Conservation (phyloP, 2,888 invertebrate genomes). For the Drosophila austrosaltans region DNA sequence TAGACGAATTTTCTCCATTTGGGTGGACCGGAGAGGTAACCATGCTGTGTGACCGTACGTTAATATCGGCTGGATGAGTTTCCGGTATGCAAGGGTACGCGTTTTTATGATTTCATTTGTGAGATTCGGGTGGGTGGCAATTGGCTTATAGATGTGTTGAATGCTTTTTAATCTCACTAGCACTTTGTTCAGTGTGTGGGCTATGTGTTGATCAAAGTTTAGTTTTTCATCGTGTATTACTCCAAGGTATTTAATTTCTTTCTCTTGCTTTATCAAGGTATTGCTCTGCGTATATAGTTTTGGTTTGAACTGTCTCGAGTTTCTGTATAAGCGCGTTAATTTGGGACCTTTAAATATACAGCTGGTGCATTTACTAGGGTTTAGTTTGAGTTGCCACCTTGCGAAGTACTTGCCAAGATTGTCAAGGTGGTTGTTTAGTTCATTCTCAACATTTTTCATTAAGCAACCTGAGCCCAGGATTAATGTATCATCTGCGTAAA, state of each 20-base stretch:
- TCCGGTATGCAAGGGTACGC: background rate
- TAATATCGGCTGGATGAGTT: constrained; percentile 4
- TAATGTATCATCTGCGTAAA: too few relatives aligned
- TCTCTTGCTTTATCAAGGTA: too few relatives aligned
- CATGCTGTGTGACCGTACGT: constrained; percentile 9
- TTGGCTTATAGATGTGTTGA: background rate
- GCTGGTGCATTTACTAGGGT: too few relatives aligned
- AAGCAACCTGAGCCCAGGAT: too few relatives aligned
- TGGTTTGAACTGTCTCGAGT: too few relatives aligned
- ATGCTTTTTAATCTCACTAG: background rate
- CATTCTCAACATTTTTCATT: too few relatives aligned
- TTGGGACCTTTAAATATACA: too few relatives aligned
- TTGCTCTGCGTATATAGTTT: too few relatives aligned
- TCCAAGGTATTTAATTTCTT: constrained; percentile 14
- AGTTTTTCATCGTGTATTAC: constrained; percentile 13
- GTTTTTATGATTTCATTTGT: background rate
- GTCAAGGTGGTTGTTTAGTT: too few relatives aligned
- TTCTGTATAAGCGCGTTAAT: too few relatives aligned
- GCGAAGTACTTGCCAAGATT: too few relatives aligned
- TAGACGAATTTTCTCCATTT: constrained; percentile 4
- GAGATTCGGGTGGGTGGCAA: background rate
- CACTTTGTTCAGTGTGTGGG: background rate
- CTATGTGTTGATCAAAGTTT: background rate
- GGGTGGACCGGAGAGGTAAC: constrained; percentile 4
- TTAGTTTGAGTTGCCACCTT: too few relatives aligned